Percentiles rank a stretch among this genome's conserved stretches.
phyloP scores from a whole-genome alignment of 2,888 invertebrate genomes.

The Tridacna gigas region DNA sequence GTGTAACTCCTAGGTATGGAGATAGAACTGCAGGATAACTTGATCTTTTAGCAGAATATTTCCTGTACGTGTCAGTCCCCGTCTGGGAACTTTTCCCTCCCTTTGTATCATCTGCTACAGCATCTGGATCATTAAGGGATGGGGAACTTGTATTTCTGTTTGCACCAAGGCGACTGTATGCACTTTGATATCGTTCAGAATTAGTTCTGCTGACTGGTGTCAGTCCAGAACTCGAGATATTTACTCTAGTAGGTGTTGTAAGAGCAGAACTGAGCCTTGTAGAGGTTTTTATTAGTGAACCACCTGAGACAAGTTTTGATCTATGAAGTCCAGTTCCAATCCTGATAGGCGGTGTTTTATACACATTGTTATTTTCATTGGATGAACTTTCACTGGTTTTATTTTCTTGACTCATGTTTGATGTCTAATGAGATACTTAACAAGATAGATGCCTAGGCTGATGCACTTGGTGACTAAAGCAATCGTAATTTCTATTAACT shows the following conservation, averaged over 20 bases:
- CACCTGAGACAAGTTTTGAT: constrained; percentile 13
- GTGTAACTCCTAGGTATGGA: neutral
- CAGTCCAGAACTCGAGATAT: constrained; percentile 40
- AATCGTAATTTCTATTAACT: too few relatives aligned
- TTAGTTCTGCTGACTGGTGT: constrained; percentile 32
- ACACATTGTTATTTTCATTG: neutral
- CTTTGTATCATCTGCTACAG: neutral
- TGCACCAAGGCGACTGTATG: constrained; percentile 37
- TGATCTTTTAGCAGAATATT: constrained; percentile 13
- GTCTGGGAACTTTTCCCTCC: neutral
- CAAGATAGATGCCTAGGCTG: too few relatives aligned
- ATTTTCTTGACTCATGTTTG: constrained; percentile 2
- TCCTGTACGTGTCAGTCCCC: neutral
- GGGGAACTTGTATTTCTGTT: constrained; percentile 42
- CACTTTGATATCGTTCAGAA: constrained; percentile 45
- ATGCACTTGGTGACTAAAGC: too few relatives aligned
- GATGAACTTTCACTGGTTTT: constrained; percentile 12
- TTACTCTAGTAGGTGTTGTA: constrained; percentile 38
- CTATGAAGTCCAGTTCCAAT: constrained; percentile 15
- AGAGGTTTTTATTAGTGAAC: neutral
- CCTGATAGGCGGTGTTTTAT: constrained; percentile 12
- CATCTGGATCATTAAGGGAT: constrained; percentile 21
- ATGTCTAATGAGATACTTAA: neutral
- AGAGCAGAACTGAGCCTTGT: constrained; percentile 17
- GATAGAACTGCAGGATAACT: constrained; percentile 9